Base-by-base conservation (phyloP, 2,113 vertebrate species). In the Mystacornis crossleyi region DNA sequence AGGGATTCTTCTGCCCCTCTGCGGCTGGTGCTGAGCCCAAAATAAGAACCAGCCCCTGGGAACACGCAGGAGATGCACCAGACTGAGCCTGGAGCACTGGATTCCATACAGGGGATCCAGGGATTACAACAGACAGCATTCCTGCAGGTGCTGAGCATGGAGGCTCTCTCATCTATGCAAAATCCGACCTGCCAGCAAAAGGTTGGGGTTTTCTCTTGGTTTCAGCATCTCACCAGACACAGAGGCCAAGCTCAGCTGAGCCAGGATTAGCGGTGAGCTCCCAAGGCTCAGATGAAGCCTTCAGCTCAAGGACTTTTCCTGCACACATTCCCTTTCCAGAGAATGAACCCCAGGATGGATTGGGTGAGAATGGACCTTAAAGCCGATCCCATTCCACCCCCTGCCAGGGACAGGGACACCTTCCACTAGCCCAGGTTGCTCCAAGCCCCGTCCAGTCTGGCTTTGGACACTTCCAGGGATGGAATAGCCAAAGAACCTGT, bases 71-170 rank as follows among this genome's bases (percentile, higher is more conserved):
- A 31, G 21, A 67, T 2, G 19, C 7, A 29, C 7, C 0, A 14
- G 82, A 26, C 26, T 6, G 25, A 83, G 66, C 9, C n/a, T 0
- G 4, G 15, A 9, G 48, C 5, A 31, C 48, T 73, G 20, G 20
- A 19, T 19, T 61, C 2, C 8, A 36, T 28, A 18, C 2, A 2
- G 26, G 17, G 10, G 16, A 26, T 55, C n/a, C 18, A 33, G 36
- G 25, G 81, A 58, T 54, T 8, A 17, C 38, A 33, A 8, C 18
- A 29, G 9, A 3, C 42, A 20, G 13, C 45, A 14, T 11, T 25
- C 12, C 2, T 6, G 8, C 0, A 4, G 21, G 54, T 2, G 14
- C 54, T 6, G 29, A 40, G 62, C 31, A 5, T 0, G 4, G 36
- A 61, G 51, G 18, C 5, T 40, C 45, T 15, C 17, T 12, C 43